Evolutionary conservation across 1,140 invertebrate species (phyloP), one percentile per base, ranked within the genome.

Genomic region (Lysiphlebus fabarum): DNA sequence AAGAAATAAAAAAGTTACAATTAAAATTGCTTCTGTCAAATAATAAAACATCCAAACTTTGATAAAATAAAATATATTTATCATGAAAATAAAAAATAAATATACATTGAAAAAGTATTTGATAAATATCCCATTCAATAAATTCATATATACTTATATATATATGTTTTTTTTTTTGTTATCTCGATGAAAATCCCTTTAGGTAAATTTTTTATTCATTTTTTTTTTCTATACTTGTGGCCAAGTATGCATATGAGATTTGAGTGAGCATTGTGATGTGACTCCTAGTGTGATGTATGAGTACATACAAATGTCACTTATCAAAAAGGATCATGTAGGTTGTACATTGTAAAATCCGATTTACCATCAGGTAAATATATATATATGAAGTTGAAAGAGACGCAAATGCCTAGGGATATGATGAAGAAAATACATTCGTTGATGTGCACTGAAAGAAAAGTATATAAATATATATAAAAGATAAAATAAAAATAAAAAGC

Each of bases 221-320:
- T 12, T 61, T 66, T 58, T 70, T 58, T 58, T 49, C 40, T 17
- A 14, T 14, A 7, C n/a, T n/a, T 34, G 6, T 4, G 17, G 17
- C 17, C 17, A 26, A 26, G 17, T 26, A 26, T 26, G 17, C 17
- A 26, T 26, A 26, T 26, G 17, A 26, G 17, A 26, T 26, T 26
- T 26, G 17, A 26, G 17, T 26, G 17, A 26, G 17, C 17, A 26
- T 26, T 26, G 17, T 26, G 17, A 26, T 26, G 17, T 26, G 17
- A 26, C 17, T 26, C 17, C 17, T 26, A 42, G 58, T 36, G 36
- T 67, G 61, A 63, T 53, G 50, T 49, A 66, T 50, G 66, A 69
- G 61, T 36, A 51, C 48, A 68, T 67, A 56, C 53, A 56, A 61
- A 56, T 34, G 60, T 62, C 60, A 58, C 60, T 49, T 58, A 56